Evolutionary conservation across 1,140 invertebrate genomes (phyloP), one percentile per base, ranked within the genome.

Genomic region (Chironomus tepperi): DNA sequence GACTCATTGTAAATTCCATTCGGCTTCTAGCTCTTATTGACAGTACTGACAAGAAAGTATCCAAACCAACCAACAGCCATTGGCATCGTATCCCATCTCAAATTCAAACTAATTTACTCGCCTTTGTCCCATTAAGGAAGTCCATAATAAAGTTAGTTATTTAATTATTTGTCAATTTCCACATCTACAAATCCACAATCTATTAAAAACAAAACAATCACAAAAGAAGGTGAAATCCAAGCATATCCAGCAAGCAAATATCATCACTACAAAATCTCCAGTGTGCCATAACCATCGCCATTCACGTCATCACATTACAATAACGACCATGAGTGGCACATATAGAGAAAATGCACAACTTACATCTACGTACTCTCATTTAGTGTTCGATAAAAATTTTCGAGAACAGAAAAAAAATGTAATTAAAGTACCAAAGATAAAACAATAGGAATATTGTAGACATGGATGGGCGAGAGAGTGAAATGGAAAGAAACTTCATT

Each of bases 241-340:
- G 2, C 24, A 34, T n/a, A n/a, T 34, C 24, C 24, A 34, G 5
- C 24, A 34, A 57, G 15, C 47, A 57, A 70, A 21, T 70, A 70
- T 19, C 47, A 21, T 2, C 9, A 70, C 6, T 70, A 8, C 3
- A 70, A 15, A 18, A 16, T 70, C 65, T 70, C 65, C 6, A 18
- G 3, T 12, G 65, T 3, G 10, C 65, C n/a, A 70, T 70, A 70
- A 70, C 16, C 65, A 70, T 70, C 65, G 19, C 65, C 65, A 70
- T 70, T 70, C 65, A 70, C 65, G 65, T 70, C 65, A 18, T 18
- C 65, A 70, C 65, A 70, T 18, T 70, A 19, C 18, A 18, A 16
- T 21, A 19, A 19, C 19, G 65, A 70, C 15, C 16, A 70, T 12
- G 18, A 18, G 19, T 19, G 65, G 7, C 19, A 21, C 16, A 70